Evolutionary conservation across 2,797 vertebrate species (phyloP).

Genomic region (Chelon auratus): DNA sequence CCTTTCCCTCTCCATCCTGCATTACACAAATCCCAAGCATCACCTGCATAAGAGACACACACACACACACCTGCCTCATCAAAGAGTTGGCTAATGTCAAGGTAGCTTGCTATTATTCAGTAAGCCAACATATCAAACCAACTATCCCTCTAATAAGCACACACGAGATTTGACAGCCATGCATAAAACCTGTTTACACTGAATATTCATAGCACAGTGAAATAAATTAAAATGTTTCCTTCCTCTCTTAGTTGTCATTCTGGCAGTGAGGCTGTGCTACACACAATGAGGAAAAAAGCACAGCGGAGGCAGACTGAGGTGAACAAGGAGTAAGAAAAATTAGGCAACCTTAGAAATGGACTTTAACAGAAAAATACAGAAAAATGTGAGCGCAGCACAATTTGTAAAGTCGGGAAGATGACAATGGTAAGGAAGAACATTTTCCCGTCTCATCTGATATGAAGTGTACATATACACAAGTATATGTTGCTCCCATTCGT

Average conservation of each 20-base stretch:
- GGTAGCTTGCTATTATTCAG: constrained; percentile 70
- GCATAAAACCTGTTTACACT: constrained; percentile 80
- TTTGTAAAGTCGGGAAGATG: constrained; percentile 35
- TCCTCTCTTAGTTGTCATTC: constrained; percentile 77
- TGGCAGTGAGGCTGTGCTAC: constrained; percentile 47
- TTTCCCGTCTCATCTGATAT: constrained; percentile 37
- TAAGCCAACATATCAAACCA: constrained; percentile 72
- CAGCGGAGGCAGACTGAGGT: constrained; percentile 32
- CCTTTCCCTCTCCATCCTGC: background rate
- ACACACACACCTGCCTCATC: constrained; percentile 55
- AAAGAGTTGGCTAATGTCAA: constrained; percentile 71
- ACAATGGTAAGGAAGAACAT: constrained; percentile 31
- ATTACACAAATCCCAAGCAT: constrained; percentile 29
- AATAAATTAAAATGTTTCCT: constrained; percentile 73
- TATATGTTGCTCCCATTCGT: constrained; percentile 61
- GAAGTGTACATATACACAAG: constrained; percentile 31
- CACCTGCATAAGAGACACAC: constrained; percentile 2
- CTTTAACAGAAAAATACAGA: constrained; percentile 12
- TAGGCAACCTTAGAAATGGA: constrained; percentile 22
- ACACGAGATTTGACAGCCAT: constrained; percentile 80
- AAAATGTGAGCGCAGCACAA: constrained; percentile 14
- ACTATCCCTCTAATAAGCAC: constrained; percentile 82
- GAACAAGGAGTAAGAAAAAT: constrained; percentile 30
- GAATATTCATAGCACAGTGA: constrained; percentile 83
- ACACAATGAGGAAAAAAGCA: constrained; percentile 37